These are phyloP conservation scores for Congeria kusceri DNA, from an alignment of 2,888 invertebrate genomes.

Conservation along the genomic window DNA sequence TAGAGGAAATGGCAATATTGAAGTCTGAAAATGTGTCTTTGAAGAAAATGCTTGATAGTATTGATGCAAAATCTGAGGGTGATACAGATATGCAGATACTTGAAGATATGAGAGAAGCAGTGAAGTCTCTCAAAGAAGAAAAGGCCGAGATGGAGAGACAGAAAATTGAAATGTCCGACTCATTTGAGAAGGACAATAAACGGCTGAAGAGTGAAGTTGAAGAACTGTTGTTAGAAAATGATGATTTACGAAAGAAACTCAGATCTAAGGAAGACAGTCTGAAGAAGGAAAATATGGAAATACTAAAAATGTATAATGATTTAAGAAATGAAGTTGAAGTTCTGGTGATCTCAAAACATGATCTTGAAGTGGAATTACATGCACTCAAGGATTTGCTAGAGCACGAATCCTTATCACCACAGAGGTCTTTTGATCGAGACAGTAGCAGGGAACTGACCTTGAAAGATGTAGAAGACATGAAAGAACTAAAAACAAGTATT, in stretches of 20 bases:
- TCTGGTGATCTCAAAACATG: conserved; percentile 59
- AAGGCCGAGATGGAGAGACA: conserved; percentile 40
- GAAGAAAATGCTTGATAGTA: conserved; percentile 27
- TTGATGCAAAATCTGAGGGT: conserved; percentile 37
- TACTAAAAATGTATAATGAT: conserved; percentile 64
- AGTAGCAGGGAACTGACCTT: conserved; percentile 49
- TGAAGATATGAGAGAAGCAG: conserved; percentile 49
- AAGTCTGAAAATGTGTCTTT: conserved; percentile 27
- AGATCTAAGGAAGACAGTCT: conserved; percentile 53
- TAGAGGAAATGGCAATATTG: conserved; percentile 20
- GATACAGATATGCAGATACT: conserved; percentile 49
- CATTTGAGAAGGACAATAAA: conserved; percentile 49
- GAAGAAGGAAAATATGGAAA: conserved; percentile 59
- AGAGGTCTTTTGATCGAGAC: conserved; percentile 29
- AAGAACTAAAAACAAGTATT: conserved; percentile 59
- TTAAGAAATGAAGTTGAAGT: conserved; percentile 62
- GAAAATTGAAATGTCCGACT: conserved; percentile 17
- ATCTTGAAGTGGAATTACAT: conserved; percentile 55
- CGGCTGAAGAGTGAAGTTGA: conserved; percentile 48
- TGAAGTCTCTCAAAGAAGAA: conserved; percentile 43
- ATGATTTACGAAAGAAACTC: conserved; percentile 37
- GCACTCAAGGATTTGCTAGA: conserved; percentile 55
- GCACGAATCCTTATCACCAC: conserved; percentile 18
- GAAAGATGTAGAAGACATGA: conserved; percentile 59
- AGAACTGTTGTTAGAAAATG: conserved; percentile 42